These are phyloP conservation scores for Ormyrus pomaceus DNA, from an alignment of 2,888 invertebrate genomes.

Conservation along the genomic window DNA sequence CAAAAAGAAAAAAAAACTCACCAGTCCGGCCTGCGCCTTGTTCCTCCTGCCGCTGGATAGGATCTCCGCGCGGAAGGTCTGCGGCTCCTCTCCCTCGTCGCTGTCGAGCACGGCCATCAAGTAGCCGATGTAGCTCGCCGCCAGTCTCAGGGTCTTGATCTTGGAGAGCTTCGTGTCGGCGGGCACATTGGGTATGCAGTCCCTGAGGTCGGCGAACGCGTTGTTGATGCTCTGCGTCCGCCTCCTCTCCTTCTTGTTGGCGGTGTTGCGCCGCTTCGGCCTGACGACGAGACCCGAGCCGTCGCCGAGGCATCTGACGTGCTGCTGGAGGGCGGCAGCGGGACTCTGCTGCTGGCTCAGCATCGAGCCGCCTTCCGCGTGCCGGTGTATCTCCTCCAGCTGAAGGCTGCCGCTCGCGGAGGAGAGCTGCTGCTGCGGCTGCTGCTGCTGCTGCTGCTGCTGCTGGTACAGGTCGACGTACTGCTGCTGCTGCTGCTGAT, in stretches of 20 bases:
- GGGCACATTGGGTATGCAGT: constrained; percentile 97
- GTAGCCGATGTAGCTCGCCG: constrained; percentile 95
- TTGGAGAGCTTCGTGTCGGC: constrained; percentile 96
- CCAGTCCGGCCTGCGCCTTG: constrained; percentile 67
- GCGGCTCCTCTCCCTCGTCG: constrained; percentile 86
- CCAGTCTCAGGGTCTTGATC: constrained; percentile 95
- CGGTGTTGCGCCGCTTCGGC: constrained; percentile 87
- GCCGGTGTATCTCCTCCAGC: background rate
- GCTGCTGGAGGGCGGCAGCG: constrained; percentile 37
- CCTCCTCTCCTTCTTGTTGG: constrained; percentile 95
- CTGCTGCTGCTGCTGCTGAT: constrained; percentile 58
- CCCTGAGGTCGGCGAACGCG: constrained; percentile 93
- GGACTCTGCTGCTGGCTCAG: background rate
- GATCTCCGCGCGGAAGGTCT: constrained; percentile 93
- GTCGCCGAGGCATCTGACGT: constrained; percentile 32
- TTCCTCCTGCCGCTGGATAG: constrained; percentile 69
- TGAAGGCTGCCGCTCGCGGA: constrained; percentile 5
- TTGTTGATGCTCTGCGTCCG: constrained; percentile 96
- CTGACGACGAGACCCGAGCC: constrained; percentile 60
- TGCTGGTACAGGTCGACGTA: constrained; percentile 42
- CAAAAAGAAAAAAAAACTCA: constrained; percentile 55
- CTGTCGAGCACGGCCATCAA: constrained; percentile 92
- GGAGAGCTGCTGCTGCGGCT: constrained; percentile 5
- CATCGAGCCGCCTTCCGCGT: background rate
- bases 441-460: constrained; percentile 54